phyloP scores from a whole-genome alignment of 2,113 vertebrate species.

The Pseudorectes ferrugineus region DNA sequence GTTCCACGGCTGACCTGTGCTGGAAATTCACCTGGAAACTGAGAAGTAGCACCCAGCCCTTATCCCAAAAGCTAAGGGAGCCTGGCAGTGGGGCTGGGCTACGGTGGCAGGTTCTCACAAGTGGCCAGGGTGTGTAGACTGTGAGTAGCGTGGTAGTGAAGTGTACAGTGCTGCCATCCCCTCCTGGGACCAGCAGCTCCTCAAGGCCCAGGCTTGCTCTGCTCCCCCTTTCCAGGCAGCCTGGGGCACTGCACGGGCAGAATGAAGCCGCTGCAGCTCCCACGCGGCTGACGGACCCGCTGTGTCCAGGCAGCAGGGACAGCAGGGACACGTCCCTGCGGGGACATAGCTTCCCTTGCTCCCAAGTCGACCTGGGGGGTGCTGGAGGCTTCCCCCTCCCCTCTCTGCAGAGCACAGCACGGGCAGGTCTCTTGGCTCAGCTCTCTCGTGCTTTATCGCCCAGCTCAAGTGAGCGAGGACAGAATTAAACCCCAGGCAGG shows the following conservation, averaged over 20 bases:
- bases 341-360: background rate
- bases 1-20: background rate
- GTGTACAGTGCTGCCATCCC: background rate
- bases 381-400: background rate
- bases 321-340: rapidly evolving
- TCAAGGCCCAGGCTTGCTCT: background rate
- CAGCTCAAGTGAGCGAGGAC: slow-evolving; percentile 28
- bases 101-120: rapidly evolving
- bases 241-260: background rate
- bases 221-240: background rate
- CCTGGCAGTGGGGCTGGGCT: background rate
- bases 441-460: background rate
- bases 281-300: background rate
- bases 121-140: rapidly evolving
- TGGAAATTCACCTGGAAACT: background rate
- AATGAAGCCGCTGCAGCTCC: background rate
- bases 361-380: background rate
- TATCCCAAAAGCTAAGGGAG: background rate
- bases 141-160: background rate
- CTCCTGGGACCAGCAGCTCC: background rate
- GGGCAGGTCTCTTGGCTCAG: background rate
- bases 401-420: background rate
- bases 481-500: slow-evolving; percentile 47
- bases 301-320: background rate
- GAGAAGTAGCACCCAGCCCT: background rate